Base-by-base conservation (phyloP, 2,888 invertebrate genomes). In the Phytoseiulus persimilis region DNA sequence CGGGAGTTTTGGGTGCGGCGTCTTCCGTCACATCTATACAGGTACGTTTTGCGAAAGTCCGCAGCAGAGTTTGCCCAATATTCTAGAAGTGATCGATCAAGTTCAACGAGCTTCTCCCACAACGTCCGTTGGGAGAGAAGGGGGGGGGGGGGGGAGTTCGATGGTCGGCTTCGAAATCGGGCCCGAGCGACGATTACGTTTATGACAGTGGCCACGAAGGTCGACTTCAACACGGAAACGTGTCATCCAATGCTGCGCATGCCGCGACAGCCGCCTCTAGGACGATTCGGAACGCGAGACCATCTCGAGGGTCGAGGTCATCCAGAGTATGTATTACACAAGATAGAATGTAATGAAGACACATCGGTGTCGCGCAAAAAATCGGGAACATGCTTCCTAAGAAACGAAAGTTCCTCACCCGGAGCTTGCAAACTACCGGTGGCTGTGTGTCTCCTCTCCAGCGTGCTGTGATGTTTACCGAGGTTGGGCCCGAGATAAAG, bases 11-110 rank as follows among this genome's bases (percentile, higher is more conserved):
- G 83, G 96, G 96, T 2, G 96, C 96, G 5, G 96, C 96, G 31
- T 97, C 97, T 83, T 97, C 97, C 92, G 97, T 98, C 91, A 98
- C 98, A 90, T 97, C 97, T 84, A 97, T 98, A 92, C 98, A 98
- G 94, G 87, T 87, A 87, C n/a, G 83, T 65, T n/a, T 65, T 65
- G 23, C 65, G 65, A 65, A 2, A 65, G 93, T 93, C 46, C 46
- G 46, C 9, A 14, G 46, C 9, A 46, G 14, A 1, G 65, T 39
- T 39, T 39, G 5, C 39, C 39, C 39, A 39, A 39, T 65, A 14
- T 28, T 65, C 28, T 18, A 28, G 65, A 28, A 65, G 23, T 28
- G 65, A 65, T 65, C 65, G 65, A 65, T 65, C 65, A 65, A 3
- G 18, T 23, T 65, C 65, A 2, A 23, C 65, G 65, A 65, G 65